A percentile compares a stretch with the other conserved stretches of the same genome.
Evolutionary conservation across 2,888 invertebrate genomes (phyloP).

Genomic region (Pachycephus smyrnensis): DNA sequence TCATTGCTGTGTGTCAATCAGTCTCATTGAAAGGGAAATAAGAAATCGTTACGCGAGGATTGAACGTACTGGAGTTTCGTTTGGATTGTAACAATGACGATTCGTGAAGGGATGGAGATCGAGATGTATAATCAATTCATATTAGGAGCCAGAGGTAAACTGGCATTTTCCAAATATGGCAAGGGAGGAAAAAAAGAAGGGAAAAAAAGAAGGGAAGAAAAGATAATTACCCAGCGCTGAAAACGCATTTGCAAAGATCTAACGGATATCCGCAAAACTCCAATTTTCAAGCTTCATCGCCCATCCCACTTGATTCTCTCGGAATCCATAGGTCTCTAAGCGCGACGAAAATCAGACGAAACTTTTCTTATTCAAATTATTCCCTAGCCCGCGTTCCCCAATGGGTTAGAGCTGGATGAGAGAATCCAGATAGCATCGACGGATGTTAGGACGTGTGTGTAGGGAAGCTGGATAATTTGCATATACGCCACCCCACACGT

Average conservation of each 20-base stretch:
- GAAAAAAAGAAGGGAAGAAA: background rate
- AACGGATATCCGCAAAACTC: background rate
- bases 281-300: background rate
- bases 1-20: background rate
- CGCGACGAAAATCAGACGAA: conserved; percentile 7
- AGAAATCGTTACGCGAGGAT: background rate
- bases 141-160: background rate
- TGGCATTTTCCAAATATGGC: background rate
- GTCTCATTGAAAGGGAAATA: background rate
- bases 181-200: background rate
- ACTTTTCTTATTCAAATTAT: conserved; percentile 26
- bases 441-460: background rate
- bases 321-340: background rate
- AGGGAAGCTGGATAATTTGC: conserved; percentile 9
- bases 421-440: conserved; percentile 22
- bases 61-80: background rate
- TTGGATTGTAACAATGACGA: background rate
- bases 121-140: too few relatives aligned
- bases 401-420: conserved; percentile 13
- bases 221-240: background rate
- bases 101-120: too few relatives aligned
- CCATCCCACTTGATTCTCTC: background rate
- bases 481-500: background rate
- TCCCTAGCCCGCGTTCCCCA: background rate
- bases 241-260: background rate